A percentile compares a stretch with the other conserved stretches of the same genome.
phyloP scores from a whole-genome alignment of 2,797 vertebrate genomes.

The Rhinogobio ventralis region DNA sequence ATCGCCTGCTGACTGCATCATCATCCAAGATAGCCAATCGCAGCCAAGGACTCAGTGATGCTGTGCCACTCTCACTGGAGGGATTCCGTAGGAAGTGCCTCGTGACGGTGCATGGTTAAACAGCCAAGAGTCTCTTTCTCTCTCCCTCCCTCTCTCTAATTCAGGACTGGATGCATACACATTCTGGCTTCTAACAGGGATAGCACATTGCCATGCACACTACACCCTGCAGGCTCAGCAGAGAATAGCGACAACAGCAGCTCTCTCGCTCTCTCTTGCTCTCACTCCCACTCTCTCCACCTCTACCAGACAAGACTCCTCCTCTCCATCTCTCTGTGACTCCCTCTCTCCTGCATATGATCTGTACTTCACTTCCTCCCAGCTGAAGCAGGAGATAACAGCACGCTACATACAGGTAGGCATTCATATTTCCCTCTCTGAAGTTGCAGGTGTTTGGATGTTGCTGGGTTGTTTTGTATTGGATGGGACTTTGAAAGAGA shows the following conservation, averaged over 20 bases:
- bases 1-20: conserved; percentile 74
- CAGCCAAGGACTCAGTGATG: conserved; percentile 79
- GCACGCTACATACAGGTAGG: conserved; percentile 77
- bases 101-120: conserved; percentile 82
- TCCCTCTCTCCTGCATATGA: conserved; percentile 67
- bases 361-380: conserved; percentile 66
- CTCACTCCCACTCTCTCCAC: conserved; percentile 31
- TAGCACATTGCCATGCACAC: conserved; percentile 71
- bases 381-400: conserved; percentile 71
- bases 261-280: conserved; percentile 54
- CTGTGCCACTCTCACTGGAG: conserved; percentile 86
- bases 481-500: conserved; percentile 60
- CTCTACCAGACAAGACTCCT: conserved; percentile 61
- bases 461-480: conserved; percentile 41
- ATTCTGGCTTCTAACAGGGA: conserved; percentile 67
- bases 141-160: conserved; percentile 59
- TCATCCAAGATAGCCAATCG: conserved; percentile 84
- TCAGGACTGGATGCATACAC: conserved; percentile 57
- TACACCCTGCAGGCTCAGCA: conserved; percentile 72
- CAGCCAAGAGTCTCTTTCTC: conserved; percentile 67
- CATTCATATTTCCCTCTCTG: conserved; percentile 55
- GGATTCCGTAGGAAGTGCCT: conserved; percentile 89
- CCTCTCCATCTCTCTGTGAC: conserved; percentile 59
- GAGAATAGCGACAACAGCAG: conserved; percentile 60
- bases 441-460: conserved; percentile 5